phyloP scores from a whole-genome alignment of 2,888 invertebrate species.

The Mythimna pallens region DNA sequence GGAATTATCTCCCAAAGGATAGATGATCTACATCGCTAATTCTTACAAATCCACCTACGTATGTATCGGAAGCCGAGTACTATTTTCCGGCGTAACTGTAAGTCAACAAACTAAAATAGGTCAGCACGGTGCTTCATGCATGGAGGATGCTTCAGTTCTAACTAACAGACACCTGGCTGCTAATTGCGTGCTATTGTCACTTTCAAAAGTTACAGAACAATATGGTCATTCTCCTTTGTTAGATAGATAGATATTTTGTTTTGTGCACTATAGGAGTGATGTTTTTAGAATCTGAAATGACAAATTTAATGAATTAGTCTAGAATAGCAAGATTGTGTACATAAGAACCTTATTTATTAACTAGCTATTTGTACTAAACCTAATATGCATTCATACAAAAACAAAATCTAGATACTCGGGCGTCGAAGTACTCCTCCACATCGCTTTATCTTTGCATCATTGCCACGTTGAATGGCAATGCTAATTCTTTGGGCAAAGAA shows the following conservation, averaged over 20 bases:
- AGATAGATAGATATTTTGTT: too few species aligned
- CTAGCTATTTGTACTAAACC: too few species aligned
- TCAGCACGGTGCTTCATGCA: slow-evolving; percentile 39
- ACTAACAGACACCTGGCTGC: slow-evolving; percentile 36
- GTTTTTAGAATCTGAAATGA: neutral
- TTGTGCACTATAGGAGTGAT: neutral
- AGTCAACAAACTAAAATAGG: slow-evolving; percentile 44
- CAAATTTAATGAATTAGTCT: neutral
- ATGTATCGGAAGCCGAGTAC: slow-evolving; percentile 10
- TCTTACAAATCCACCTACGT: neutral
- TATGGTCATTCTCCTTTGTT: slow-evolving; percentile 1
- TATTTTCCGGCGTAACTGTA: slow-evolving; percentile 9
- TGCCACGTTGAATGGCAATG: too few species aligned
- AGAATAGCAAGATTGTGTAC: too few species aligned
- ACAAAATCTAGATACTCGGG: too few species aligned
- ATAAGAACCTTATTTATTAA: too few species aligned
- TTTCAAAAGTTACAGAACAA: slow-evolving; percentile 11
- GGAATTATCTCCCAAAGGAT: neutral
- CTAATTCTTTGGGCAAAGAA: too few species aligned
- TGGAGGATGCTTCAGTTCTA: slow-evolving; percentile 47
- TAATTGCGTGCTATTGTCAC: slow-evolving; percentile 40
- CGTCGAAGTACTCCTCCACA: too few species aligned
- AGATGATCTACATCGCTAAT: neutral
- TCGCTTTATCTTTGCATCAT: too few species aligned
- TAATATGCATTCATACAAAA: too few species aligned